Conservation (phyloP, 2,113 vertebrate genomes). For the Thoracochromis brauschi region DNA sequence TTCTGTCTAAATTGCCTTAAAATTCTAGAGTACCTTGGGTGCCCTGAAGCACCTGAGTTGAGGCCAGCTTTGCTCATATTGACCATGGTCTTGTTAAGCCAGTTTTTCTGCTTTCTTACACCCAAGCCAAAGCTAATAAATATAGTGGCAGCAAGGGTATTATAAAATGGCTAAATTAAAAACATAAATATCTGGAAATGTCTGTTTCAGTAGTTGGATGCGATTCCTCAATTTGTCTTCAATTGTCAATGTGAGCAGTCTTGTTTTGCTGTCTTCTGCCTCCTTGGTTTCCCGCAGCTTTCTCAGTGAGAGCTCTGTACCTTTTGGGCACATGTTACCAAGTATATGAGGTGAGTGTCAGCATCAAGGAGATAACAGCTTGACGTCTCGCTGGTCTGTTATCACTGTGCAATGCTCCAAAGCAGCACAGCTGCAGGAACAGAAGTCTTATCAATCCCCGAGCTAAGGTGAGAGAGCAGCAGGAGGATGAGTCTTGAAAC, state of each 20-base stretch:
- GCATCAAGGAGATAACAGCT: constrained; percentile 61
- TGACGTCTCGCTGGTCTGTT: constrained; percentile 49
- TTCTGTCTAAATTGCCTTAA: not conserved
- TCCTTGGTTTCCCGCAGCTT: not conserved
- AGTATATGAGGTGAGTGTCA: constrained; percentile 60
- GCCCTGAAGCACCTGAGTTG: not conserved
- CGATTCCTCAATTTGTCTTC: not conserved
- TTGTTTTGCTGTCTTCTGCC: not conserved
- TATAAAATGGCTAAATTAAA: not conserved
- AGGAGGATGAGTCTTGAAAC: constrained; percentile 27
- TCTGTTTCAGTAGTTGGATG: not conserved
- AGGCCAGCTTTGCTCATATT: not conserved
- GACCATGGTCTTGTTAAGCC: not conserved
- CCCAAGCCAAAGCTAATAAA: not conserved
- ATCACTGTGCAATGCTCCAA: constrained; percentile 40
- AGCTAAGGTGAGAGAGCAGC: constrained; percentile 33
- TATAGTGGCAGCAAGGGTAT: not conserved
- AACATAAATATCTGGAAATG: not conserved
- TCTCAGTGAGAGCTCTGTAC: constrained; percentile 17
- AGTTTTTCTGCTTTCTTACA: not conserved
- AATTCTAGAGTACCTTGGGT: not conserved
- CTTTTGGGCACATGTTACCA: constrained; percentile 46
- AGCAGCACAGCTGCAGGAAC: constrained; percentile 48
- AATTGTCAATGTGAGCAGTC: not conserved
- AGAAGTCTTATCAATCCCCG: constrained; percentile 50